phyloP scores from a whole-genome alignment of 2,113 vertebrate species.

The Gasterosteus nipponicus region DNA sequence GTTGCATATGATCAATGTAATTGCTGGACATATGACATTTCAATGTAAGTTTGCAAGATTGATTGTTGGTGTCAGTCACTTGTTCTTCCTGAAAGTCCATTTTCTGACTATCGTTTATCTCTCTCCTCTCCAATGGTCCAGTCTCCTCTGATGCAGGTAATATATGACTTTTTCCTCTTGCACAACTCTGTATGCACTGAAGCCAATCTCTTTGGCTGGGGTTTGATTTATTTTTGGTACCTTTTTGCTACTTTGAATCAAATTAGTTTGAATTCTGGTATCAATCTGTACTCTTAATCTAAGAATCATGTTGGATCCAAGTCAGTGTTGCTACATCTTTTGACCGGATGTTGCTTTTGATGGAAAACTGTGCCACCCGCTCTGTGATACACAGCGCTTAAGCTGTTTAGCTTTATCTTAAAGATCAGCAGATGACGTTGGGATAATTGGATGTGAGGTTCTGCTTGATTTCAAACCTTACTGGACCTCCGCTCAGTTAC shows the following conservation, averaged over 20 bases:
- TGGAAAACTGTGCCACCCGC: conserved; percentile 32
- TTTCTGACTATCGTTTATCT: conserved; percentile 74
- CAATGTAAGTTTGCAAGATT: too few species aligned
- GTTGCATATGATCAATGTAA: neutral
- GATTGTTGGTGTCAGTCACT: conserved; percentile 36
- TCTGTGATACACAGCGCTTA: neutral
- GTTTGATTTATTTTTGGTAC: conserved; percentile 17
- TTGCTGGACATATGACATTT: too few species aligned
- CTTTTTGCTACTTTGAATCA: conserved; percentile 18
- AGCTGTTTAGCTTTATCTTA: neutral
- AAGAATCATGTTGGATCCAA: conserved; percentile 14
- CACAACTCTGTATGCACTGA: conserved; percentile 56
- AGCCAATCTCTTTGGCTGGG: conserved; percentile 15
- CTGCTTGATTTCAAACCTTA: neutral
- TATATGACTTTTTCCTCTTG: conserved; percentile 63
- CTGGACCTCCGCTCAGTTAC: neutral
- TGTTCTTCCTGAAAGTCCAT: conserved; percentile 63
- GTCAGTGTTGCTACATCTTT: conserved; percentile 26
- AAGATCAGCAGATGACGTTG: neutral
- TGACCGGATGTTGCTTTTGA: conserved; percentile 61
- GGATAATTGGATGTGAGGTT: neutral
- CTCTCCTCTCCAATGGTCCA: conserved; percentile 77
- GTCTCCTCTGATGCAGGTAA: conserved; percentile 84
- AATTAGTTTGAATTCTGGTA: neutral
- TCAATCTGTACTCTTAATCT: conserved; percentile 5